A percentile compares a stretch with the other conserved stretches of the same genome.
These are phyloP conservation scores for Gryllus bimaculatus DNA, from an alignment of 1,140 invertebrate species.

Conservation along the genomic window DNA sequence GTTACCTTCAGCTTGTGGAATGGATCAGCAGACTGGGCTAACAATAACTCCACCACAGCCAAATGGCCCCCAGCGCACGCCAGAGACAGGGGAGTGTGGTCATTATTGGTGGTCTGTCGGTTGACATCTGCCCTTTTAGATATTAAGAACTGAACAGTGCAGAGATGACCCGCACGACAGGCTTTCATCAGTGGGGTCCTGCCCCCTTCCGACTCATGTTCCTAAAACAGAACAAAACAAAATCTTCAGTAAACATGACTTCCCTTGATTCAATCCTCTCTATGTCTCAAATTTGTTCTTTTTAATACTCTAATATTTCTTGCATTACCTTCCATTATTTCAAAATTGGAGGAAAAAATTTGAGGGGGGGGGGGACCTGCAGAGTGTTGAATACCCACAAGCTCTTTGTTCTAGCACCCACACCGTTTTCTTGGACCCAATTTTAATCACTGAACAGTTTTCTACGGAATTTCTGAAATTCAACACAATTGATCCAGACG, in stretches of 20 bases:
- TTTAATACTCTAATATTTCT: neutral
- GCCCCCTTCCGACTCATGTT: conserved; percentile 89
- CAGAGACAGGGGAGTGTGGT: conserved; percentile 93
- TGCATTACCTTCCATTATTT: neutral
- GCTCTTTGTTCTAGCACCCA: no score
- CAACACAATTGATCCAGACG: no score
- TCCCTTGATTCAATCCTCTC: no score
- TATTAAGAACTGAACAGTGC: conserved; percentile 93
- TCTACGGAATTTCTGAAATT: no score
- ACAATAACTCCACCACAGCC: conserved; percentile 80
- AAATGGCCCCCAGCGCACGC: conserved; percentile 94
- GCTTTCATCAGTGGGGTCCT: conserved; percentile 97
- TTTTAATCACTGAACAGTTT: neutral
- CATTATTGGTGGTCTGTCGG: conserved; percentile 91
- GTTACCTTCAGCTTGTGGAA: conserved; percentile 85
- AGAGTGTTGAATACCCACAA: no score
- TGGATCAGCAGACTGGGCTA: conserved; percentile 85
- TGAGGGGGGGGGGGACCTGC: no score
- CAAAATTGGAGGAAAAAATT: no score
- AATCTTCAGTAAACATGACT: neutral
- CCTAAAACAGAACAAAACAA: conserved; percentile 37
- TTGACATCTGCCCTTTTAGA: conserved; percentile 89
- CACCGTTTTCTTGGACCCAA: no score
- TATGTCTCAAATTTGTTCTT: neutral
- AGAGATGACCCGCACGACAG: conserved; percentile 96